Percentiles rank a stretch among this genome's conserved stretches.
Evolutionary conservation across 1,140 invertebrate species (phyloP).

Genomic region (Calliphora vicina): DNA sequence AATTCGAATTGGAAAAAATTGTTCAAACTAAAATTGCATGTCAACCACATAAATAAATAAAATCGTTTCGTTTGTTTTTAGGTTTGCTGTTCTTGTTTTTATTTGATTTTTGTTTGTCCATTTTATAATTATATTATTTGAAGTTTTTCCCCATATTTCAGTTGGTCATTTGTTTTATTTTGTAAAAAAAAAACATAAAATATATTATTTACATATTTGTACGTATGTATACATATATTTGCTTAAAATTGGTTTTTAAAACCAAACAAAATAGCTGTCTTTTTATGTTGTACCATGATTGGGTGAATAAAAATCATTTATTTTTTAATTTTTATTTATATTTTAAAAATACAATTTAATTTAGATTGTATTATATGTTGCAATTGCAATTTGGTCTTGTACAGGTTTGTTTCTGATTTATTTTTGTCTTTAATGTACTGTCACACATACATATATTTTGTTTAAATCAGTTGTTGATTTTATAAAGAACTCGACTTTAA

Average conservation of each 20-base stretch:
- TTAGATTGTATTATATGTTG: background rate
- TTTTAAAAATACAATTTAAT: background rate
- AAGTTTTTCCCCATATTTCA: background rate
- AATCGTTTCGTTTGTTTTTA: background rate
- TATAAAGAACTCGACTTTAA: too few species aligned
- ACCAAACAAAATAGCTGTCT: background rate
- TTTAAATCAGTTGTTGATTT: too few species aligned
- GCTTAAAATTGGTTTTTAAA: background rate
- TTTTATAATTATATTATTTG: slow-evolving; percentile 10
- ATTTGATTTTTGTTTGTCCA: background rate
- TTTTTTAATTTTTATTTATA: background rate
- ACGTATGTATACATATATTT: background rate
- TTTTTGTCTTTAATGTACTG: too few species aligned
- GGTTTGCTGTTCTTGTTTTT: background rate
- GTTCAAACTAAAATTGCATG: background rate
- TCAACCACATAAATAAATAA: slow-evolving; percentile 15
- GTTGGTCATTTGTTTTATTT: background rate
- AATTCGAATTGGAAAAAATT: background rate
- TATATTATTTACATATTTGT: too few species aligned
- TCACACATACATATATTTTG: too few species aligned
- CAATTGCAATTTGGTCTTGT: too few species aligned
- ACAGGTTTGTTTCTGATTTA: too few species aligned
- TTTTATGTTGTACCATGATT: background rate
- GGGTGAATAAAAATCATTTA: background rate
- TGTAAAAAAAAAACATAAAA: too few species aligned